Evolutionary conservation across 2,888 invertebrate species (phyloP), one percentile per base, ranked within the genome.

Genomic region (Apamea crenata): DNA sequence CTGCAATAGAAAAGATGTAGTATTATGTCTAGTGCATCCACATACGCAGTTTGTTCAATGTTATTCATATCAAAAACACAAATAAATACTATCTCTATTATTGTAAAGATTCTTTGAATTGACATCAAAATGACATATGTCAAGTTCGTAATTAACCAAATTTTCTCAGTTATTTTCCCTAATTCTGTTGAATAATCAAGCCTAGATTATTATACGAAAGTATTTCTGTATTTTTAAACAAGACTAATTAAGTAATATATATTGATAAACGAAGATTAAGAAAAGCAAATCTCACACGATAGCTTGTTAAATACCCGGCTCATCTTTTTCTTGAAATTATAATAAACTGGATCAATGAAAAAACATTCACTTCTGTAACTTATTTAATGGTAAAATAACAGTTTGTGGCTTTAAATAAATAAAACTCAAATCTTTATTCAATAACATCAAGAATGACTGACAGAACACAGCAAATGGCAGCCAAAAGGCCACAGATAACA

Each of bases 391-490:
- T 53, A 85, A 85, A 86, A 56, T 81, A 87, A 81, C 75, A 73
- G 78, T 87, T 82, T 88, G 77, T 79, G 70, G 82, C 80, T 81
- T 40, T 77, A 87, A 85, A 87, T 83, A 89, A 87, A 81, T 90
- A 90, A 90, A 90, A 91, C 87, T 87, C 56, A 92, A 92, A 90
- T 87, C 87, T 91, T 91, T 92, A 92, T 94, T 95, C 94, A 96
- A 95, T 95, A 96, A 97, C 96, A 97, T 95, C 93, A 95, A 95
- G 95, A 94, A 87, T 90, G 93, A 95, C 94, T 97, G 96, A 96
- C 96, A 96, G 95, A 94, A 93, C 90, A 93, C 92, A 94, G 95
- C 95, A 96, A 96, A 96, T 95, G 95, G 94, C 93, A 94, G 93
- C 93, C 92, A 92, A 90, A 89, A 88, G 29, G 36, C 69, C 82